Conservation (phyloP, 2,888 invertebrate species). For the Lypha dubia region DNA sequence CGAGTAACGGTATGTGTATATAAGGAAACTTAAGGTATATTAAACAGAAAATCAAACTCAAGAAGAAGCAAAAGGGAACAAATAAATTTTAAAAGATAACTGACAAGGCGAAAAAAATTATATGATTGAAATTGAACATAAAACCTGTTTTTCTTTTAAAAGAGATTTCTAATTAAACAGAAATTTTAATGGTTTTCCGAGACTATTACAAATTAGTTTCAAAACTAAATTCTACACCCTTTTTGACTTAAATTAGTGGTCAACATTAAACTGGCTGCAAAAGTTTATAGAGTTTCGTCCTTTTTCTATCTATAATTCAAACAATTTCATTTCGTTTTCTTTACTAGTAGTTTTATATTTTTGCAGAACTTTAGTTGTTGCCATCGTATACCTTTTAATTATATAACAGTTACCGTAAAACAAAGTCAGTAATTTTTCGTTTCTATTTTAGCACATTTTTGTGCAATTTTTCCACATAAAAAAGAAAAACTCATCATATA, state of each 20-base stretch:
- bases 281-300: background rate
- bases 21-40: constrained; percentile 28
- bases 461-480: background rate
- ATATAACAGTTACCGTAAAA: constrained; percentile 65
- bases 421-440: constrained; percentile 47
- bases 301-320: too few species aligned
- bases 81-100: background rate
- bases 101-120: background rate
- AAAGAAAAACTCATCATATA: too few species aligned
- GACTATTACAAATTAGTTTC: too few species aligned
- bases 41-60: constrained; percentile 20
- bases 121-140: background rate
- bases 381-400: constrained; percentile 67
- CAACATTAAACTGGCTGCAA: background rate
- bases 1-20: constrained; percentile 64
- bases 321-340: too few species aligned
- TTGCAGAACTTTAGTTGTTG: constrained; percentile 15
- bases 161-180: background rate
- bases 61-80: background rate
- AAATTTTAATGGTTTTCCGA: too few species aligned
- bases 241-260: background rate
- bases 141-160: too few species aligned
- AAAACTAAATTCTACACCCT: background rate
- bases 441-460: constrained; percentile 41
- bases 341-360: background rate